Evolutionary conservation across 2,797 vertebrate species (phyloP), one percentile per base, ranked within the genome.

Genomic region (Oreochromis mossambicus): DNA sequence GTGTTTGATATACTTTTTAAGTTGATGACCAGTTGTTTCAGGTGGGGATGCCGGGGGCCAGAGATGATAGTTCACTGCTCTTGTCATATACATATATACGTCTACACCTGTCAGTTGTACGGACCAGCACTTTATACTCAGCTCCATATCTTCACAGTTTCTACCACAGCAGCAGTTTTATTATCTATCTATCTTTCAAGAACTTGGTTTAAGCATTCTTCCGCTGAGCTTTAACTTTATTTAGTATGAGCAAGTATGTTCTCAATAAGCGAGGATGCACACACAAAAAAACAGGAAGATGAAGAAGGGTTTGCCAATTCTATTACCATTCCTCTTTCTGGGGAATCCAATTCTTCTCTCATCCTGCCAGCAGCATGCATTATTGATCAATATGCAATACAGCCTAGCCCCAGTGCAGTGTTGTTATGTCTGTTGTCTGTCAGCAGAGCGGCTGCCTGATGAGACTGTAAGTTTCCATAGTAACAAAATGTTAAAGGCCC

Each of bases 301-400:
- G 38, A 36, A 68, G 81, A 80, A 83, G 66, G 32, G 78, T 38
- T 90, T 89, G 50, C 85, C 88, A 78, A 83, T 84, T 88, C 80
- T 84, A 86, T 92, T 79, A 9, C 87, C 89, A 90, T 90, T 84
- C 32, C 19, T 91, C 76, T 87, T 86, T 85, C 81, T 73, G 78
- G 55, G 82, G 83, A 91, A 88, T 90, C 83, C 78, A 87, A 56
- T 86, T 85, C 46, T 78, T 82, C 78, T 73, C 80, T 89, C 63
- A 83, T 82, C 38, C 77, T 78, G 63, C 80, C 76, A 85, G 80
- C 52, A 50, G 43, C 85, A 90, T 93, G 87, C 86, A 92, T 92
- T 92, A 90, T 86, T 86, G 87, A 93, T 94, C 89, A 92, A 91
- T 87, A 92, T 87, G 77, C 77, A 80, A 77, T 79, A 80, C 54